These are phyloP conservation scores for Fulica atra DNA, from an alignment of 2,113 vertebrate genomes.

Conservation along the genomic window DNA sequence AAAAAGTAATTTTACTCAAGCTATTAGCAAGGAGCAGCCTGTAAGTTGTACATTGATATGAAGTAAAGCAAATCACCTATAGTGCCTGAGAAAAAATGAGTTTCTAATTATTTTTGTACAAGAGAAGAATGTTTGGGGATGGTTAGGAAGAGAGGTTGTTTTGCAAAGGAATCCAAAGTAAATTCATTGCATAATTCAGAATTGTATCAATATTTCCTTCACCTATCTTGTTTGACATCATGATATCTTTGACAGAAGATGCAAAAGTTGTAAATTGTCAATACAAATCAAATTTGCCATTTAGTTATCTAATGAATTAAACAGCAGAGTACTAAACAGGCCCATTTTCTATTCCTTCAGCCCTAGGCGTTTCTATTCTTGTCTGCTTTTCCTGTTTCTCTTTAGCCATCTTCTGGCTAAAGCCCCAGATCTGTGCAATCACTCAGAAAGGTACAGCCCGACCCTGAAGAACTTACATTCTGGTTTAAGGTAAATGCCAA, in stretches of 20 bases:
- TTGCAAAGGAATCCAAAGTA: not conserved
- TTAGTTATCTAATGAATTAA: not conserved
- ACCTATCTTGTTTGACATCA: not conserved
- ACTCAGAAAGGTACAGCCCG: not conserved
- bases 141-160: not conserved
- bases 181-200: not conserved
- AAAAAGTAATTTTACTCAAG: not conserved
- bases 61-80: not conserved
- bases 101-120: slow-evolving; percentile 18
- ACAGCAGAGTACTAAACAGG: not conserved
- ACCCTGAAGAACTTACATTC: not conserved
- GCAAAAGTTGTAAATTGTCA: not conserved
- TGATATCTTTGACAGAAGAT: not conserved
- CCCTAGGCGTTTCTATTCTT: not conserved
- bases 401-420: not conserved
- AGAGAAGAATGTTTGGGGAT: not conserved
- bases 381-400: not conserved
- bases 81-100: not conserved
- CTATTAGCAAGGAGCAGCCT: not conserved
- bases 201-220: not conserved
- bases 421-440: not conserved
- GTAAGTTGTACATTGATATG: not conserved
- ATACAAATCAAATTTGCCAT: not conserved
- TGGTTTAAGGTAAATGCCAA: not conserved
- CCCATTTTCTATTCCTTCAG: not conserved